Base-by-base conservation (phyloP, 2,888 invertebrate genomes). In the Euproctis similis region DNA sequence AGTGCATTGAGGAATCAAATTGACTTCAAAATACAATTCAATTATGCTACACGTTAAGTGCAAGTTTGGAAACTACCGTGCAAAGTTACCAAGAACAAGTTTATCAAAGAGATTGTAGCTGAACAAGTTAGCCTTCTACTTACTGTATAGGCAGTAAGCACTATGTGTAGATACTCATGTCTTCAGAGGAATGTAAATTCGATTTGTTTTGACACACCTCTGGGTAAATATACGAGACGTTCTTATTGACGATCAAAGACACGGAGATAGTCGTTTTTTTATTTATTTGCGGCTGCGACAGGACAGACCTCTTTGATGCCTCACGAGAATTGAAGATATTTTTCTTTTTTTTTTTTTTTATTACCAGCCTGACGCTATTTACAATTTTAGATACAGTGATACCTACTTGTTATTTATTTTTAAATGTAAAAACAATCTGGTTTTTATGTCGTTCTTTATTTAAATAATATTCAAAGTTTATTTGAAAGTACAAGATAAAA, bases 21-120 rank as follows among this genome's bases (percentile, higher is more conserved):
- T 66, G 73, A 76, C 76, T 78, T 70, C 69, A 62, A 65, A 74
- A n/a, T n/a, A 72, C 71, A 69, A 80, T 81, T 77, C 75, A 82
- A 81, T 81, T 81, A 80, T 68, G 69, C 48, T 64, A 60, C 61
- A 71, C 65, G 73, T 67, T 75, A 73, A 78, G 75, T 75, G 73
- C 67, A 75, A 77, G 75, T 77, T 78, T 65, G 65, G 73, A 70
- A 75, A 75, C 76, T 69, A 61, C 62, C 72, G 66, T 60, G 62
- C 66, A 55, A 47, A 66, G 53, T 60, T 34, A 40, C 41, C 42
- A 34, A 5, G 57, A 46, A 58, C 53, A 64, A 68, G 62, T 68
- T 66, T 65, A 64, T 67, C 63, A 66, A 66, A 67, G 67, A 66
- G 68, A 66, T 66, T 64, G 68, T 66, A 62, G 61, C 59, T 33